These are phyloP conservation scores for Dipodomys ordii DNA, from an alignment of 2,113 vertebrate genomes.

Conservation along the genomic window DNA sequence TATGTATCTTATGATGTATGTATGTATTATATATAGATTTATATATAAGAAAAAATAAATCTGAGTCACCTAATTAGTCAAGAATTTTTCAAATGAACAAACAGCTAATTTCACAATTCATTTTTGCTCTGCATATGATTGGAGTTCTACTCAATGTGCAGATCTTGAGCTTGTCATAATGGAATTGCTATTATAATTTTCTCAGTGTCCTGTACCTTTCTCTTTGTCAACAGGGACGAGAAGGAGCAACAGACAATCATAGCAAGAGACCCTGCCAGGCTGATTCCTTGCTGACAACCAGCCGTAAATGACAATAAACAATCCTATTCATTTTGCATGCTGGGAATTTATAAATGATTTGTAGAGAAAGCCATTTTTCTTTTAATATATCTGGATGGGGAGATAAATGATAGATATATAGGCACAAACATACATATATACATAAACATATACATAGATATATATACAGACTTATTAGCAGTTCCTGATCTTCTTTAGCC, in stretches of 20 bases:
- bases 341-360: constrained; percentile 23
- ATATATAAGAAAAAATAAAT: not conserved
- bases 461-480: not conserved
- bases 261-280: not conserved
- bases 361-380: not conserved
- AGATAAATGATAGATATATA: no score
- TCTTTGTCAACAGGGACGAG: not conserved
- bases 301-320: not conserved
- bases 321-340: not conserved
- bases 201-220: constrained; percentile 64
- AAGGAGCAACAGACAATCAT: constrained; percentile 45
- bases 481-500: not conserved
- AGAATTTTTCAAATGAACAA: constrained; percentile 76
- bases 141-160: constrained; percentile 41
- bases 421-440: no score
- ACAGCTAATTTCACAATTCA: constrained; percentile 5
- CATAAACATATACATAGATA: no score
- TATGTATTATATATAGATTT: no score
- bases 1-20: no score
- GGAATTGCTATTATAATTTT: constrained; percentile 67
- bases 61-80: constrained; percentile 66
- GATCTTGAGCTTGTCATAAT: constrained; percentile 68
- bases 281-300: constrained; percentile 43
- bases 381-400: no score
- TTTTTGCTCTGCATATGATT: constrained; percentile 52